These are phyloP conservation scores for Staurois parvus DNA, from an alignment of 2,797 vertebrate genomes.

Conservation along the genomic window DNA sequence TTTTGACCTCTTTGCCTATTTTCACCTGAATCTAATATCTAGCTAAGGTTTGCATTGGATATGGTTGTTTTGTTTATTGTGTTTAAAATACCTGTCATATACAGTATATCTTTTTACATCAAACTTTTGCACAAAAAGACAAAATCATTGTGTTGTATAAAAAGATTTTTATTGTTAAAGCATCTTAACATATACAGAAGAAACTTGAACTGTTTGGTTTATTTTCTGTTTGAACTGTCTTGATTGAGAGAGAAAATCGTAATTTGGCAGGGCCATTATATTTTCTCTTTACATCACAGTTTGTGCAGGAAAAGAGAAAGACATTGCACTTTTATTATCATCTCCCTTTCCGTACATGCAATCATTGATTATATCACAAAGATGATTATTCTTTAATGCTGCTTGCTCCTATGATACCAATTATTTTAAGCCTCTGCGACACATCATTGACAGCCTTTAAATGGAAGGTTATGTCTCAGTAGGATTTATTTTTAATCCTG, in stretches of 20 bases:
- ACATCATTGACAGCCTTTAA: slow-evolving; percentile 68
- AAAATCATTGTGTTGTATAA: slow-evolving; percentile 23
- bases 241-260: slow-evolving; percentile 45
- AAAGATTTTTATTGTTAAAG: slow-evolving; percentile 22
- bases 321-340: slow-evolving; percentile 64
- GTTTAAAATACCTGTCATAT: neutral
- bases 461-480: slow-evolving; percentile 73
- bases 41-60: neutral
- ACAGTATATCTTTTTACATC: neutral
- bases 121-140: neutral
- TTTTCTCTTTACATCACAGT: slow-evolving; percentile 46
- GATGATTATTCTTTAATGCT: slow-evolving; percentile 68
- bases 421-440: slow-evolving; percentile 70
- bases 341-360: slow-evolving; percentile 65
- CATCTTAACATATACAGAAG: slow-evolving; percentile 35
- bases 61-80: neutral
- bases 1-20: no score
- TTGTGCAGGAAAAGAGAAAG: slow-evolving; percentile 60
- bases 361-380: slow-evolving; percentile 71
- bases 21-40: no score
- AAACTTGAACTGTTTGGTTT: slow-evolving; percentile 39
- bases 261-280: slow-evolving; percentile 49
- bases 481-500: slow-evolving; percentile 68
- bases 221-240: slow-evolving; percentile 38
- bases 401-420: slow-evolving; percentile 71